Base-by-base conservation (phyloP, 1,140 invertebrate species). In the Caerostris darwini region DNA sequence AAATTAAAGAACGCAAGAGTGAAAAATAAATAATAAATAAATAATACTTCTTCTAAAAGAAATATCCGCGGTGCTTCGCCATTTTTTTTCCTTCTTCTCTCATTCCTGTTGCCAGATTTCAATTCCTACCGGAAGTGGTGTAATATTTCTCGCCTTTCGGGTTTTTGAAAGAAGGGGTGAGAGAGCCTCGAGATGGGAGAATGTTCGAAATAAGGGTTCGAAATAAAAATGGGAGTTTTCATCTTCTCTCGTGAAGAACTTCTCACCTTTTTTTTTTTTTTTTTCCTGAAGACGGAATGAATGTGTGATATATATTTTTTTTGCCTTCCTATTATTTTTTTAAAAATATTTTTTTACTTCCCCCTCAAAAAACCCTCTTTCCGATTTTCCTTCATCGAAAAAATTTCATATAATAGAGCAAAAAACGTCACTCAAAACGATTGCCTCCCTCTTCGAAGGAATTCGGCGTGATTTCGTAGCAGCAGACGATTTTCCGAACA, bases 81-180 rank as follows among this genome's bases (percentile, higher is more conserved):
- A 34, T 34, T 34, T 34, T 34, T 34, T 34, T 34, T 34, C 0
- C 50, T 82, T 91, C 82, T 71, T 58, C 58, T 34, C 54, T 89
- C 50, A 53, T 89, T 91, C 69, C 56, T 34, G 54, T 91, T 91
- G 71, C 90, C 90, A 91, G 90, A 91, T 91, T 91, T 91, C 90
- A 91, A 82, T 91, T 91, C 90, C 90, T 71, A 82, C 57, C 56
- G 87, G 87, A 89, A 89, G 87, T 56, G 64, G 87, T 89, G 87
- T 89, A 89, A 89, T 89, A 89, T 89, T 89, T 89, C 87, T 89
- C 87, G 87, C 87, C 61, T 57, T 89, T 19, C 64, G 61, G 69
- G 61, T 61, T 89, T 53, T 64, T 69, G 61, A 64, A 64, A 89
- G 64, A 57, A 57, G 50, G 8, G 57, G 57, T 7, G 10, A 19